Evolutionary conservation across 2,113 vertebrate species (phyloP), one percentile per base, ranked within the genome.

Genomic region (Phyllostomus discolor): DNA sequence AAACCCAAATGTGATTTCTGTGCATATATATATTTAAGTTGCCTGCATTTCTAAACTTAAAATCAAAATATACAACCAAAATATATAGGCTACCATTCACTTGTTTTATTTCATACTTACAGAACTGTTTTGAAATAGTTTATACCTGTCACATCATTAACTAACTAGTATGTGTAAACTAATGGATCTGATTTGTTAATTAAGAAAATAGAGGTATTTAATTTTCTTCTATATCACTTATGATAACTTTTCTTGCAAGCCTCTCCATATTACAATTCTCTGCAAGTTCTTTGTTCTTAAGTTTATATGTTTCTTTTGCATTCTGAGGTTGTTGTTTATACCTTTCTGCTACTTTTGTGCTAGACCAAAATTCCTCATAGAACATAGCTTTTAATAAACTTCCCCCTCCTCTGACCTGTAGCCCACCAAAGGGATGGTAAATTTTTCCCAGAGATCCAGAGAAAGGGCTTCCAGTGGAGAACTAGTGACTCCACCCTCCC

Each of bases 31-130:
- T 78, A 59, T 62, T 54, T 67, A 54, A 76, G 17, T 84, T 92
- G 50, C 54, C 46, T 76, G n/a, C 5, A 75, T 88, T 90, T 85
- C 28, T 95, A 88, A 93, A 79, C 16, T 28, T 50, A 81, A 90
- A 84, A 14, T 20, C 79, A 97, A 94, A 94, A 78, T 41, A 59
- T 1, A n/a, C 24, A 84, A 10, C 26, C 79, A 97, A 94, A 94
- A 79, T 41, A 52, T 1, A n/a, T 70, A 87, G 33, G 1, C 38
- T 92, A n/a, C 22, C 35, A 69, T 88, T 84, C 66, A 87, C 38
- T 35, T 84, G 28, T 70, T 95, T 93, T 59, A 59, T 67, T 84
- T 41, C 41, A 64, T n/a, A 57, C 50, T 69, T 82, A 85, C 82
- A 84, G 2, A 91, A 78, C 16, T 84, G 41, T 79, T 95, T 83